Base-by-base conservation (phyloP, 2,797 vertebrate species). In the Enteromius afrohamiltoni region DNA sequence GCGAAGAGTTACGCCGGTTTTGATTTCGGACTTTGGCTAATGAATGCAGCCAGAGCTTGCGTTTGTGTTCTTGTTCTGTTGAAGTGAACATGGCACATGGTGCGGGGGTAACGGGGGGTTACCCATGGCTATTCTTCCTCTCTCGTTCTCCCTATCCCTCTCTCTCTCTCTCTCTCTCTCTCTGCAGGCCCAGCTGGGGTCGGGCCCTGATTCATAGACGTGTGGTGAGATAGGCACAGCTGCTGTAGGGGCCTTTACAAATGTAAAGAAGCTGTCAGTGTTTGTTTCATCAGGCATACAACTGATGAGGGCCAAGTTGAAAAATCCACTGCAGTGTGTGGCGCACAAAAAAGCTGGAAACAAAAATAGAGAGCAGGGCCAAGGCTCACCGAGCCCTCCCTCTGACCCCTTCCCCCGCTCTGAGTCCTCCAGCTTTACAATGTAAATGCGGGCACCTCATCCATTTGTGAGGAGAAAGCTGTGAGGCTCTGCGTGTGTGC, bases 201-300 rank as follows among this genome's bases (percentile, higher is more conserved):
- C 95, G 94, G 95, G 94, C 95, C 95, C 88, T 86, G 89, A 86
- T 87, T 87, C 75, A 74, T 85, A 76, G 95, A 95, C 95, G 95
- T 96, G 93, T 96, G 96, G 96, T 97, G 97, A 95, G 96, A 98
- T 96, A 95, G 95, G 96, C 96, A 96, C 98, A 99, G 98, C 97
- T 99, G 98, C 97, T 97, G 92, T 95, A 95, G 95, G 95, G 96
- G 95, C 95, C 97, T 98, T 99, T 99, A 97, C 96, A 99, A 98
- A 99, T 99, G 98, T 97, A 99, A 99, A 99, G 97, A 98, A 97
- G 96, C 97, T 98, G 97, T 98, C 97, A 98, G 95, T 96, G 96
- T 98, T 97, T 97, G 96, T 98, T 98, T 98, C 97, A 98, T 98
- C 97, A 96, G 95, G 93, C 95, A 91, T 95, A 96, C 96, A 97